Percentiles rank a stretch among this genome's conserved stretches.
Conservation (phyloP, 2,888 invertebrate species). For the Gastracanthus pulcherrimus region DNA sequence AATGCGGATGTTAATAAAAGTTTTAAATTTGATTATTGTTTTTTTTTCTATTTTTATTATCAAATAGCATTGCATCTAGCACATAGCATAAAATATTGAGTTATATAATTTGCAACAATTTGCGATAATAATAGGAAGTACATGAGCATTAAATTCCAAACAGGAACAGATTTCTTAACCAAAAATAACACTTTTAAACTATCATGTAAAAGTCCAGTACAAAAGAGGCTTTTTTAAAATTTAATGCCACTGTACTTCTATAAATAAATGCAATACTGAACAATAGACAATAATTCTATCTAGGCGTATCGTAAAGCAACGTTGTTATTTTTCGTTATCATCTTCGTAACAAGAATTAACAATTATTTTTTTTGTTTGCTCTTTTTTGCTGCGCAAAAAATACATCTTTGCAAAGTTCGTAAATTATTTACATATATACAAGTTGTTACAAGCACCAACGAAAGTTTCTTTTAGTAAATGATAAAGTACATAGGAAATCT, state of each 20-base stretch:
- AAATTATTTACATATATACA: slow-evolving; percentile 58
- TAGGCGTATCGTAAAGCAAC: slow-evolving; percentile 48
- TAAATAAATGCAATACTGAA: slow-evolving; percentile 59
- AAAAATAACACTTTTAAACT: slow-evolving; percentile 28
- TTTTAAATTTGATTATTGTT: slow-evolving; percentile 27
- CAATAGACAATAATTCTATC: slow-evolving; percentile 46
- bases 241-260: slow-evolving; percentile 38
- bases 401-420: slow-evolving; percentile 34
- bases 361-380: slow-evolving; percentile 18
- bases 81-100: slow-evolving; percentile 48
- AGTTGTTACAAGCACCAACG: slow-evolving; percentile 52
- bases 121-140: slow-evolving; percentile 38
- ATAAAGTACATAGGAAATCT: slow-evolving; percentile 7
- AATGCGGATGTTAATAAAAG: slow-evolving; percentile 6
- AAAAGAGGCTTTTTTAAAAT: slow-evolving; percentile 31
- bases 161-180: slow-evolving; percentile 25
- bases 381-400: slow-evolving; percentile 39
- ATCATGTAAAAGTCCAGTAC: slow-evolving; percentile 17
- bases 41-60: slow-evolving; percentile 55
- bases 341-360: slow-evolving; percentile 54
- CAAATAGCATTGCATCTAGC: slow-evolving; percentile 57
- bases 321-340: slow-evolving; percentile 24
- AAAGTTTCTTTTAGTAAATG: slow-evolving; percentile 13
- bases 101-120: slow-evolving; percentile 48
- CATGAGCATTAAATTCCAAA: slow-evolving; percentile 49